phyloP scores from a whole-genome alignment of 2,113 vertebrate species.

The Bubo scandiacus region DNA sequence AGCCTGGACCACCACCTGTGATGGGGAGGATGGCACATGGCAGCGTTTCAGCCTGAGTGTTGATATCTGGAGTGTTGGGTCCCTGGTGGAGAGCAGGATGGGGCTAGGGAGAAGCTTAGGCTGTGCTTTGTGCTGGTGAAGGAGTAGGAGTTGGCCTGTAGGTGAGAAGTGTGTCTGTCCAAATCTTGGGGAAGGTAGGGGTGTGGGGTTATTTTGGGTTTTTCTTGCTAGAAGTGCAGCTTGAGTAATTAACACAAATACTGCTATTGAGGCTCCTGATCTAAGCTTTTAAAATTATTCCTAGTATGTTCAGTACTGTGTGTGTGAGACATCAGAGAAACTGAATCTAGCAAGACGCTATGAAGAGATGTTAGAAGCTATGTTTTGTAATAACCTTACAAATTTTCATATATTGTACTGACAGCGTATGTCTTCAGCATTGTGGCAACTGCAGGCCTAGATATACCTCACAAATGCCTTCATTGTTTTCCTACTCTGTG shows the following conservation, averaged over 20 bases:
- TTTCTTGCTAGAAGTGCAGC: background rate
- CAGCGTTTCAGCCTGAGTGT: fast-evolving
- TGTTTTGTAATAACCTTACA: background rate
- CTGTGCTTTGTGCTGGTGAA: background rate
- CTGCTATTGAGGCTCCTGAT: background rate
- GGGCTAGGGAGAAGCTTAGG: background rate
- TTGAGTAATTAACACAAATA: background rate
- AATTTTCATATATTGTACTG: background rate
- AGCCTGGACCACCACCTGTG: too few relatives aligned
- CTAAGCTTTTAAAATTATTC: background rate
- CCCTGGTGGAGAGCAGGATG: too few relatives aligned
- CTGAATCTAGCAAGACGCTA: background rate
- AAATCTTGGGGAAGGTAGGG: background rate
- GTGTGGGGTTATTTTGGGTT: background rate
- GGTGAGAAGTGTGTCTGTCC: background rate
- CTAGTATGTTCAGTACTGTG: background rate
- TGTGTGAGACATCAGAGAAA: background rate
- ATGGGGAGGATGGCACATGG: fast-evolving
- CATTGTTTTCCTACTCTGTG: background rate
- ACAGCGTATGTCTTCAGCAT: background rate
- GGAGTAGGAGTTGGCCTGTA: background rate
- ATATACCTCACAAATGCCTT: background rate
- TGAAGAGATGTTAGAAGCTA: background rate
- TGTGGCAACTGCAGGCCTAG: background rate
- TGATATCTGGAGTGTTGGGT: background rate